Conservation (phyloP, 1,140 invertebrate species). For the Lucilia cuprina region DNA sequence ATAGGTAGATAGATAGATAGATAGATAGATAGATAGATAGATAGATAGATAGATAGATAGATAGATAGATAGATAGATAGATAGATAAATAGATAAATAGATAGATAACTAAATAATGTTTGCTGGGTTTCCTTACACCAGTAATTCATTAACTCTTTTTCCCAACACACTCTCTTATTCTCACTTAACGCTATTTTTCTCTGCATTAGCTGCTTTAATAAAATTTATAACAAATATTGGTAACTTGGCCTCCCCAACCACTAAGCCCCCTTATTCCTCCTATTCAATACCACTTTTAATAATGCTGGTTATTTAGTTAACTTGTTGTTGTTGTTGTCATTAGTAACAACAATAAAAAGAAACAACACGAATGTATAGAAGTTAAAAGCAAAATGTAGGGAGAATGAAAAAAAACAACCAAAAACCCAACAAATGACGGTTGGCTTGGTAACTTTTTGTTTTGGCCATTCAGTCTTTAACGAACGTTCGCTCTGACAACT, state of each 20-base stretch:
- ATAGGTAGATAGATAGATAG: too few species aligned
- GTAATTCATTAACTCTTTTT: background rate
- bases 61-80: too few species aligned
- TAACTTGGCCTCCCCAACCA: background rate
- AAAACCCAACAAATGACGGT: constrained; percentile 1
- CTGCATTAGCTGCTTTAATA: background rate
- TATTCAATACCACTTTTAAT: background rate
- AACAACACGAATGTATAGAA: background rate
- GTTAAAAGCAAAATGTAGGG: background rate
- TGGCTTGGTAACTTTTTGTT: constrained; percentile 28
- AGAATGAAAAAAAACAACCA: background rate
- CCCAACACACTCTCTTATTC: background rate
- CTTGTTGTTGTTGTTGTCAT: background rate
- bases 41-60: too few species aligned
- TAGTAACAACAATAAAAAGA: background rate
- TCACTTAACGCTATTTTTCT: background rate
- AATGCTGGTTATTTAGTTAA: background rate
- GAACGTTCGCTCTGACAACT: constrained; percentile 25
- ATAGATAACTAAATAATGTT: background rate
- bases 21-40: too few species aligned
- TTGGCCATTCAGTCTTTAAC: constrained; percentile 24
- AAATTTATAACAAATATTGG: constrained; percentile 14
- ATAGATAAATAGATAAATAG: too few species aligned
- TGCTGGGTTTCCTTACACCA: background rate
- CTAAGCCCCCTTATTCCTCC: background rate